Conservation (phyloP, 2,113 vertebrate species). For the Pristiophorus japonicus region DNA sequence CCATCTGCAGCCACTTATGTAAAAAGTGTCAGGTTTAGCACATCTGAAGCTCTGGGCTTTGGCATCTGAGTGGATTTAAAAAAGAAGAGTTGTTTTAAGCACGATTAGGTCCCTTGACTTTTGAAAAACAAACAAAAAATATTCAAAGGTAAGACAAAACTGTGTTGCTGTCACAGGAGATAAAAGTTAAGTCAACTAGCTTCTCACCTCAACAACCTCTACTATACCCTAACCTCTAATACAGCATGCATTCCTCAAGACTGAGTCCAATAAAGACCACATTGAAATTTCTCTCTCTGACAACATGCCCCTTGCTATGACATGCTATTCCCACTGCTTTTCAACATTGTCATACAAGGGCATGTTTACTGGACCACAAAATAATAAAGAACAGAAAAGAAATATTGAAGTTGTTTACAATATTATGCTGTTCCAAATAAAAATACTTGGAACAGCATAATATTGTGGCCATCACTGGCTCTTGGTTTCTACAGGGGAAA, state of each 20-base stretch:
- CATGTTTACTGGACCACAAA: background rate
- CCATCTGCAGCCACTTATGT: slow-evolving; percentile 48
- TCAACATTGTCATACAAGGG: background rate
- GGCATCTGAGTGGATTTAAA: slow-evolving; percentile 50
- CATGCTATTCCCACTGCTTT: background rate
- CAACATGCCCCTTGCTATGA: background rate
- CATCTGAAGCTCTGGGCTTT: slow-evolving; percentile 46
- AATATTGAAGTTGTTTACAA: background rate
- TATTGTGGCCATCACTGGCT: background rate
- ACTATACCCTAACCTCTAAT: background rate
- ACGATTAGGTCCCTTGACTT: background rate
- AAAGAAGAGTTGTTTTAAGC: slow-evolving; percentile 43
- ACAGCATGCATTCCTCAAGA: background rate
- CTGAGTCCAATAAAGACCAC: background rate
- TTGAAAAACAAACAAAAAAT: slow-evolving; percentile 56
- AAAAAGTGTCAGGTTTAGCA: slow-evolving; percentile 49
- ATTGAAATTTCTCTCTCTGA: background rate
- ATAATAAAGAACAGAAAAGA: background rate
- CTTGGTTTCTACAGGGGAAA: background rate
- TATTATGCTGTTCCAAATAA: background rate
- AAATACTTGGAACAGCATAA: too few relatives aligned
- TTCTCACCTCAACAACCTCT: background rate
- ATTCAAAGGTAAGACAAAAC: slow-evolving; percentile 2
- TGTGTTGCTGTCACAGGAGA: background rate
- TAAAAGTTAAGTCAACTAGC: background rate